Percentiles rank a stretch among this genome's conserved stretches.
phyloP scores from a whole-genome alignment of 2,113 vertebrate species.

The Marmota monax region DNA sequence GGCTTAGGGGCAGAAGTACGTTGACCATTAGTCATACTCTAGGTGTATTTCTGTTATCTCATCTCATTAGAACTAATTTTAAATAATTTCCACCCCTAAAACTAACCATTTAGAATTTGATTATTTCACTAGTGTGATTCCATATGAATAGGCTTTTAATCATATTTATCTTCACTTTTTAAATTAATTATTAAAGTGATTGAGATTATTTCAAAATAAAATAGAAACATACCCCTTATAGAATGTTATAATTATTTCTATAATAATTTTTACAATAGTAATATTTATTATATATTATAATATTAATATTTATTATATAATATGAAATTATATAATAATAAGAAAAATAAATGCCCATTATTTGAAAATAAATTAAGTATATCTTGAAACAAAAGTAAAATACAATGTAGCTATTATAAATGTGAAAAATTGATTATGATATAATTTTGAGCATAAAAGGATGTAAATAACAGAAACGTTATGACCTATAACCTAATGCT shows the following conservation, averaged over 20 bases:
- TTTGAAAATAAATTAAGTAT: slow-evolving; percentile 29
- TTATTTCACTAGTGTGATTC: neutral
- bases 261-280: neutral
- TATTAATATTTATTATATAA: neutral
- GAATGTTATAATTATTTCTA: neutral
- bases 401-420: neutral
- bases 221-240: neutral
- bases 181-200: neutral
- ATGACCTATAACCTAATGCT: neutral
- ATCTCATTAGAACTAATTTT: neutral
- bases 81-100: neutral
- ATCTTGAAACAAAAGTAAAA: neutral
- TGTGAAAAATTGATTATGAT: neutral
- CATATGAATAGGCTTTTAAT: neutral
- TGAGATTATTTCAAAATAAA: neutral
- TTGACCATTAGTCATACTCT: neutral
- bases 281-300: neutral
- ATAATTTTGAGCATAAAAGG: neutral
- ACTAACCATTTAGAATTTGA: slow-evolving; percentile 23
- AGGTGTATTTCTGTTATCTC: neutral
- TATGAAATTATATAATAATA: neutral
- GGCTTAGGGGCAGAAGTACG: neutral
- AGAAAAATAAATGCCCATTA: neutral
- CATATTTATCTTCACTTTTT: neutral
- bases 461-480: neutral